Evolutionary conservation across 2,888 invertebrate species (phyloP).

Genomic region (Lasioglossum pauxillum): DNA sequence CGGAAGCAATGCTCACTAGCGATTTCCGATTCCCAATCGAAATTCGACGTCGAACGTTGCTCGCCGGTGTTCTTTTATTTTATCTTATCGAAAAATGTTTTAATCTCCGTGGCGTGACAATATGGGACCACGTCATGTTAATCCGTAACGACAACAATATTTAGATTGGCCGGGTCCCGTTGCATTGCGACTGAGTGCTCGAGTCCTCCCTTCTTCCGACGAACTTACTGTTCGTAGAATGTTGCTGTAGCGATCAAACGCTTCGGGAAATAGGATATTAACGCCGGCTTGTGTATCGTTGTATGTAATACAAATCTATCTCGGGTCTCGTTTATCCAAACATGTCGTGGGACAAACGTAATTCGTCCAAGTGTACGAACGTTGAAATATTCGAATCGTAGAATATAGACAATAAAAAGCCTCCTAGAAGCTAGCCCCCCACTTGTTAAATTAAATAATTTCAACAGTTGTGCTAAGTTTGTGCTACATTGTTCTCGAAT

Average conservation of each 20-base stretch:
- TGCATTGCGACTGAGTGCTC: neutral
- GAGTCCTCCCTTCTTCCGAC: neutral
- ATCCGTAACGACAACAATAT: constrained; percentile 19
- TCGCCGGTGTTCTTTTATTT: constrained; percentile 23
- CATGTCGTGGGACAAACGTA: neutral
- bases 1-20: neutral
- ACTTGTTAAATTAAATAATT: too few relatives aligned
- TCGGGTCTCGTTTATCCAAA: neutral
- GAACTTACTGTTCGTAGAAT: neutral
- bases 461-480: too few relatives aligned
- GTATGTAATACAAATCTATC: neutral
- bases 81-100: constrained; percentile 55
- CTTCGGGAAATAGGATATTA: neutral
- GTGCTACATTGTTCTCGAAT: too few relatives aligned
- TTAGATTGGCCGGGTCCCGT: constrained; percentile 7
- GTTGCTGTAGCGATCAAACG: neutral
- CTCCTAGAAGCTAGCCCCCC: too few relatives aligned
- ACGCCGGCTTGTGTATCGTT: neutral
- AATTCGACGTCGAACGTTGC: constrained; percentile 7
- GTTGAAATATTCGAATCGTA: neutral
- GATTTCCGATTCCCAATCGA: neutral
- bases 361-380: neutral
- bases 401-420: neutral
- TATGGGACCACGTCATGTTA: neutral
- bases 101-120: constrained; percentile 39